Evolutionary conservation across 2,888 invertebrate genomes (phyloP).

Genomic region (Drosophila greeni): DNA sequence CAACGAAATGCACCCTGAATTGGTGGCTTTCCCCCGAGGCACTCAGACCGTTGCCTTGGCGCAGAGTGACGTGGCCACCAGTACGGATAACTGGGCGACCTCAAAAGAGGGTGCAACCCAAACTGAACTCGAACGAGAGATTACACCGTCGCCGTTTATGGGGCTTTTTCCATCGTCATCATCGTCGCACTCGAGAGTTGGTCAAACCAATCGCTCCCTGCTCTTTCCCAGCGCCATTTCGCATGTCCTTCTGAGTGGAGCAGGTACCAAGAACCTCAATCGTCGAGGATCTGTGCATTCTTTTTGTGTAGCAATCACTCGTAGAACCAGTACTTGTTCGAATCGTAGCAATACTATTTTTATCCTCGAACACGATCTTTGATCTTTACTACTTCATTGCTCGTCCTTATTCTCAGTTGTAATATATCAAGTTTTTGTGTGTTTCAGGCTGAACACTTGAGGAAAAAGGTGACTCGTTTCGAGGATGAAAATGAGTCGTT

Average conservation of each 20-base stretch:
- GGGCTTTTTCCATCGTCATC: conserved; percentile 56
- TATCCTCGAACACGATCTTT: conserved; percentile 63
- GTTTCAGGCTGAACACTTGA: conserved; percentile 88
- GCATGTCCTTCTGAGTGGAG: conserved; percentile 66
- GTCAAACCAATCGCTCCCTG: conserved; percentile 50
- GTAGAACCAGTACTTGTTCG: conserved; percentile 33
- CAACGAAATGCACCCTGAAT: conserved; percentile 44
- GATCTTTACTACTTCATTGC: conserved; percentile 9
- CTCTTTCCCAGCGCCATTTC: conserved; percentile 74
- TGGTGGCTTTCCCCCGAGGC: conserved; percentile 70
- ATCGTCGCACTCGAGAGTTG: conserved; percentile 38
- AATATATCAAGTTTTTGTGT: conserved; percentile 50
- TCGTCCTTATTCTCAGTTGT: conserved; percentile 30
- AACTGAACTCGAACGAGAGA: conserved; percentile 57
- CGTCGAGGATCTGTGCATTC: conserved; percentile 2
- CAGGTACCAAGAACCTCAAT: conserved; percentile 45
- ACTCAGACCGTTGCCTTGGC: conserved; percentile 69
- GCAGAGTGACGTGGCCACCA: conserved; percentile 41
- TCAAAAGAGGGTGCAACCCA: conserved; percentile 34
- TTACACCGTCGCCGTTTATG: conserved; percentile 60
- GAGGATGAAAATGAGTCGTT: conserved; percentile 98
- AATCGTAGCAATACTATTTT: conserved; percentile 48
- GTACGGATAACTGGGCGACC: conserved; percentile 28
- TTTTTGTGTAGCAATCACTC: conserved; percentile 23
- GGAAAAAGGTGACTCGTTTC: conserved; percentile 93